Conservation (phyloP, 2,888 invertebrate genomes). For the Callosobruchus maculatus region DNA sequence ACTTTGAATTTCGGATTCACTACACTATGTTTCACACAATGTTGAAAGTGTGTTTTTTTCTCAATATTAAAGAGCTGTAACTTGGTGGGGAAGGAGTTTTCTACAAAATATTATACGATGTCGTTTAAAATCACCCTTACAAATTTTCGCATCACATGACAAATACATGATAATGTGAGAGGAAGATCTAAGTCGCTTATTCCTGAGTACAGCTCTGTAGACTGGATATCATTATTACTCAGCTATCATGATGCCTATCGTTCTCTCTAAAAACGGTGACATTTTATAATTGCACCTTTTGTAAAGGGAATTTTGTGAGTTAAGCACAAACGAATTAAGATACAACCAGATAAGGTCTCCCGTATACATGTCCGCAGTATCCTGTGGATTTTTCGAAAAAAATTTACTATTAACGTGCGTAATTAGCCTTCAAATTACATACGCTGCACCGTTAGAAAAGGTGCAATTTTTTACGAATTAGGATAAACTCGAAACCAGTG, state of each 20-base stretch:
- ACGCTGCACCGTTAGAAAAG: slow-evolving; percentile 1
- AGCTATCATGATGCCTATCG: slow-evolving; percentile 22
- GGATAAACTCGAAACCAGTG: not conserved
- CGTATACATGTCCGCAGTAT: slow-evolving; percentile 16
- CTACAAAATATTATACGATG: too few species aligned
- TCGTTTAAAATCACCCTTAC: too few species aligned
- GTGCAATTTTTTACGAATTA: slow-evolving; percentile 15
- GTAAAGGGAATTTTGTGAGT: slow-evolving; percentile 25
- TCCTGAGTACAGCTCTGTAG: slow-evolving; percentile 7
- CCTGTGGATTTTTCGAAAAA: slow-evolving; percentile 24
- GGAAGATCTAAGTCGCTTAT: too few species aligned
- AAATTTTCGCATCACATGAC: too few species aligned
- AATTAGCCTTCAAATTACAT: slow-evolving; percentile 18
- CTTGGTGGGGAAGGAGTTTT: too few species aligned
- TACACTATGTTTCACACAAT: too few species aligned
- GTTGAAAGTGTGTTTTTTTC: too few species aligned
- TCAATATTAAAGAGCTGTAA: too few species aligned
- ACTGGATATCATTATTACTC: slow-evolving; percentile 16
- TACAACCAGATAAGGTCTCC: slow-evolving; percentile 36
- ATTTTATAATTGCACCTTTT: slow-evolving; percentile 31
- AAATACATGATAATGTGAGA: too few species aligned
- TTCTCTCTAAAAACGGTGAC: slow-evolving; percentile 26
- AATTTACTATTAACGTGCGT: slow-evolving; percentile 1
- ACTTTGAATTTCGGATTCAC: too few species aligned
- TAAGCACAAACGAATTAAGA: slow-evolving; percentile 35